These are phyloP conservation scores for Bungarus multicinctus DNA, from an alignment of 2,113 vertebrate species.

Conservation along the genomic window DNA sequence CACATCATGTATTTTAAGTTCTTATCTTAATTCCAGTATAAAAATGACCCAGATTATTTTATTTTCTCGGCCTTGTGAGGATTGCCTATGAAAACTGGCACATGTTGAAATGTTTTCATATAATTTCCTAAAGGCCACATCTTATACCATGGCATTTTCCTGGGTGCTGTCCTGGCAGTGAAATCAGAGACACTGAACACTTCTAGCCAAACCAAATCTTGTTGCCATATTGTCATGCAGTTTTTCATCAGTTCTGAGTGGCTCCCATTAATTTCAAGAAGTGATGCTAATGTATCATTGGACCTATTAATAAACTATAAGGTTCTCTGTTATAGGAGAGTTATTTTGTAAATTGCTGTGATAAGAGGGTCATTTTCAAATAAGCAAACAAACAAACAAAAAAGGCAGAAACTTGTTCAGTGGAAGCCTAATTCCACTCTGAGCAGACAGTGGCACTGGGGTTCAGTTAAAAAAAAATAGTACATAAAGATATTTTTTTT, in stretches of 20 bases:
- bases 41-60: conserved; percentile 17
- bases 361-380: conserved; percentile 48
- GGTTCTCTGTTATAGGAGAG: conserved; percentile 19
- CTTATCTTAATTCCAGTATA: conserved; percentile 6
- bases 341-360: conserved; percentile 34
- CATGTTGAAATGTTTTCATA: conserved; percentile 30
- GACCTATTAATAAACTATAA: conserved; percentile 15
- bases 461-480: conserved; percentile 59
- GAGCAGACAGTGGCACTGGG: conserved; percentile 64
- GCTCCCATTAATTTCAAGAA: neutral
- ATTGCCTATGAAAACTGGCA: conserved; percentile 43
- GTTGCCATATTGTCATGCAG: conserved; percentile 3
- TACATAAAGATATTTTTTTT: conserved; percentile 78
- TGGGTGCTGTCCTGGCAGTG: conserved; percentile 46
- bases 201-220: conserved; percentile 2
- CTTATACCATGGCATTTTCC: conserved; percentile 20
- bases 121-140: conserved; percentile 33
- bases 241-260: conserved; percentile 31
- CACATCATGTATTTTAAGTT: conserved; percentile 26
- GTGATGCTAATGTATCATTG: neutral
- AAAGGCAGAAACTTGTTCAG: conserved; percentile 59
- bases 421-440: conserved; percentile 67
- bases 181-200: conserved; percentile 18
- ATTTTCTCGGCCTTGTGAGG: conserved; percentile 33
- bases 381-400: neutral